Evolutionary conservation across 2,888 invertebrate genomes (phyloP), one percentile per base, ranked within the genome.

Genomic region (Alviniconcha strummeri): DNA sequence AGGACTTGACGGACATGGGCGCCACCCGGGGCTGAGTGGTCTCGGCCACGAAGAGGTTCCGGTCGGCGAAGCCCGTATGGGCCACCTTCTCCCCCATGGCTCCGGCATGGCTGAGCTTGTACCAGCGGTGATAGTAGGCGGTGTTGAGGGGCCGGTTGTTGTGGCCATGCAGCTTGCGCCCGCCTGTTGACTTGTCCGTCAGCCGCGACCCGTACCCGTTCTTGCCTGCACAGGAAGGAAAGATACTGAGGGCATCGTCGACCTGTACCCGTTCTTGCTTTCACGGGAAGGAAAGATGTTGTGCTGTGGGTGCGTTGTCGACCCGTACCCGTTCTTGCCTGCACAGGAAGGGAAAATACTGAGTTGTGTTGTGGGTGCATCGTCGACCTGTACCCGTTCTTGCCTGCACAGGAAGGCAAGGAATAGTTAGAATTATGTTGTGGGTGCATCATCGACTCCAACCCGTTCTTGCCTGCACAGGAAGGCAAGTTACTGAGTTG

Each of bases 11-110:
- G 5, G 79, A 69, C 80, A 89, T 86, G 15, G 87, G 83, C 0
- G 89, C 89, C n/a, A 91, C 86, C 15, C 88, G 84, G 9, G 87
- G 86, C 67, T 88, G 88, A 0, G 86, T 86, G 69, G 90, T 91
- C 83, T 88, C 86, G 0, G 91, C 90, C 52, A 89, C 87, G 82
- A 85, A 90, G 15, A 90, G 55, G 83, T 86, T 88, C 55, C 85
- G 83, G 69, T 89, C 89, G 0, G 87, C 83, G 74, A 86, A 89
- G 9, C 89, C 89, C 67, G 87, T 85, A 17, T 87, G 85, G 13
- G 74, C 77, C 15, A 82, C 86, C n/a, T 82, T 81, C 74, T 87
- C 86, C 4, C 90, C 89, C 88, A 88, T 88, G 6, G 88, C 87
- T 4, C 88, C 88, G 19, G 82, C 79, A 54, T 84, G 84, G 36